Conservation (phyloP, 2,113 vertebrate genomes). For the Anhinga rufa region DNA sequence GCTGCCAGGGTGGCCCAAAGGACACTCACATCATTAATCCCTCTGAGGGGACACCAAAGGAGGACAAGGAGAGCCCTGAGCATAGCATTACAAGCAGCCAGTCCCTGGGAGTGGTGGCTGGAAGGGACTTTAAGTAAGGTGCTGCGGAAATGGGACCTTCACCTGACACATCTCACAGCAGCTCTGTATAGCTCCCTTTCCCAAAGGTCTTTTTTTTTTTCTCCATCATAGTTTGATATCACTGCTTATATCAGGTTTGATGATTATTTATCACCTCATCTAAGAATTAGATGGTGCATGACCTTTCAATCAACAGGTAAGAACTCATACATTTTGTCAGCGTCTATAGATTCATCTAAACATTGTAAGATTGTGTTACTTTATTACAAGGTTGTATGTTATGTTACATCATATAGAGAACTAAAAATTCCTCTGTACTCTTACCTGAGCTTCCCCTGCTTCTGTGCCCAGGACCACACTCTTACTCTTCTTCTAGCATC, state of each 20-base stretch:
- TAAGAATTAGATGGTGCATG: not conserved
- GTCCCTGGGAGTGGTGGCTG: not conserved
- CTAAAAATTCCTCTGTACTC: not conserved
- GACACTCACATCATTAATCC: not conserved
- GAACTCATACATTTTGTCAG: not conserved
- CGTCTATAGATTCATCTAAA: not conserved
- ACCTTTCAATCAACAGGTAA: not conserved
- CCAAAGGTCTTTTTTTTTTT: not conserved
- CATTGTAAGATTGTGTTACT: not conserved
- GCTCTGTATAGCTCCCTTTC: not conserved
- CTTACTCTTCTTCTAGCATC: not conserved
- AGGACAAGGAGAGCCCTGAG: not conserved
- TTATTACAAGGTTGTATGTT: not conserved
- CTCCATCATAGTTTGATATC: not conserved
- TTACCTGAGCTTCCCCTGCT: not conserved
- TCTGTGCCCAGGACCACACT: not conserved
- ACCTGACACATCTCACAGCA: not conserved
- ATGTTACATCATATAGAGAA: not conserved
- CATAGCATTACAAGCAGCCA: not conserved
- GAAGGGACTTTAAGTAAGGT: not conserved
- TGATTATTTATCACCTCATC: not conserved
- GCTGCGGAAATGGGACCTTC: not conserved
- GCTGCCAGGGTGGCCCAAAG: not conserved
- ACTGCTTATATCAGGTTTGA: not conserved
- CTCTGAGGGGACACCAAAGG: not conserved